Conservation (phyloP, 2,888 invertebrate species). For the Trissonchulus sp. region DNA sequence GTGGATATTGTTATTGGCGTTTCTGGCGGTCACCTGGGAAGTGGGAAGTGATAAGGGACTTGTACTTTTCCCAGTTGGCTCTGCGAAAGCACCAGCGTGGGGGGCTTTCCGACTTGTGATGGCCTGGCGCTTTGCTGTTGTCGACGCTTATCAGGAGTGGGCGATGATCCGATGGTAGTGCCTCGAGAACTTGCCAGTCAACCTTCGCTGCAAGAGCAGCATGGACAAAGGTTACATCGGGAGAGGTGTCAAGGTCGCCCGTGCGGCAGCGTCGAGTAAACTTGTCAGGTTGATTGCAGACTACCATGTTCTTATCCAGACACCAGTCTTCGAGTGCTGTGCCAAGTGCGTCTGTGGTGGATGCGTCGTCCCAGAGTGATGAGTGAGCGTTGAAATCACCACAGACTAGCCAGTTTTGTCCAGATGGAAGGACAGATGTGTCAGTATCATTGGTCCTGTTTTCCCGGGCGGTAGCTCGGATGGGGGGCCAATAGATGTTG, state of each 20-base stretch:
- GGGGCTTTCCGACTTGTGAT: too few relatives aligned
- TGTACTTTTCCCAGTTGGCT: conserved; percentile 10
- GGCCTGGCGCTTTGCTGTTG: too few relatives aligned
- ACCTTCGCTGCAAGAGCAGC: too few relatives aligned
- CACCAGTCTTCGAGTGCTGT: background rate
- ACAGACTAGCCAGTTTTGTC: background rate
- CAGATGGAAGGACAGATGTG: background rate
- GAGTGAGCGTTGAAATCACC: background rate
- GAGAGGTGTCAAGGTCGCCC: background rate
- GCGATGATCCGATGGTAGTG: background rate
- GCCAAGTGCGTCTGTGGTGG: background rate
- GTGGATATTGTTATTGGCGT: too few relatives aligned
- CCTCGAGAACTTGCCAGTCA: background rate
- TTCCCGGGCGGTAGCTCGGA: background rate
- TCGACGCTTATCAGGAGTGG: background rate
- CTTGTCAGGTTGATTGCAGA: background rate
- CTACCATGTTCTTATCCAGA: background rate
- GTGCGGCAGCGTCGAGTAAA: background rate
- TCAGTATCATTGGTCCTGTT: background rate
- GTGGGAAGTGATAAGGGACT: too few relatives aligned
- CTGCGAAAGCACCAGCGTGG: background rate
- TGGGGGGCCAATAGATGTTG: background rate
- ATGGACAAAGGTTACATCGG: background rate
- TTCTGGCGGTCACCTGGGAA: too few relatives aligned
- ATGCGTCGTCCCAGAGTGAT: background rate